Percentiles rank a stretch among this genome's conserved stretches.
phyloP scores from a whole-genome alignment of 2,888 invertebrate genomes.

The Coenonympha glycerion region DNA sequence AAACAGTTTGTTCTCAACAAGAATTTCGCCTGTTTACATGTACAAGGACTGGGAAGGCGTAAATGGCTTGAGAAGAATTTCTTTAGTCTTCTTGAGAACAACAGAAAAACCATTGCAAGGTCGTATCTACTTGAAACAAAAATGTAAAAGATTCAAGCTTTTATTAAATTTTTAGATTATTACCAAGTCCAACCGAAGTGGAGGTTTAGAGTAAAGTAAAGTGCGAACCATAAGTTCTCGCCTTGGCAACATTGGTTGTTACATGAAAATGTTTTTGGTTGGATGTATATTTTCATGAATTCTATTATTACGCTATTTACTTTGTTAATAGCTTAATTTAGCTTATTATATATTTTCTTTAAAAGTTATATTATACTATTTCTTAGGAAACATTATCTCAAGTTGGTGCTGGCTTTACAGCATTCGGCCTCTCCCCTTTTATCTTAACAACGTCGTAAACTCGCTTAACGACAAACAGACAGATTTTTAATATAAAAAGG shows the following conservation, averaged over 20 bases:
- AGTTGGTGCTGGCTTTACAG: conserved; percentile 6
- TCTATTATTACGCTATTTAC: neutral
- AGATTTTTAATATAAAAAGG: conserved; percentile 11
- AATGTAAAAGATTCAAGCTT: no score
- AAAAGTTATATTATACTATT: conserved; percentile 5
- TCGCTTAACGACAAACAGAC: conserved; percentile 12
- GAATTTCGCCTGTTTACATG: neutral
- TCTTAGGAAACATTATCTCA: conserved; percentile 1
- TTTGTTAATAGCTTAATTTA: neutral
- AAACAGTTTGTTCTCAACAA: conserved; percentile 3
- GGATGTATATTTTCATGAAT: neutral
- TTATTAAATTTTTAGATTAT: no score
- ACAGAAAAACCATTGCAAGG: no score
- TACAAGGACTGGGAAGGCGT: neutral
- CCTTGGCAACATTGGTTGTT: no score
- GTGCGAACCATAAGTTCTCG: no score
- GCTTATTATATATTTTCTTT: conserved; percentile 6
- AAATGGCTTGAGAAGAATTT: neutral
- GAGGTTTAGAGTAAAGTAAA: no score
- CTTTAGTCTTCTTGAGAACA: no score
- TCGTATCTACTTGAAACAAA: no score
- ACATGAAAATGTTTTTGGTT: no score
- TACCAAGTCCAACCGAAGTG: no score
- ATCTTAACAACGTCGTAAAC: conserved; percentile 11
- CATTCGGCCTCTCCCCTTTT: conserved; percentile 4